Base-by-base conservation (phyloP, 2,888 invertebrate genomes). In the Liopterus haemorrhoidalis region DNA sequence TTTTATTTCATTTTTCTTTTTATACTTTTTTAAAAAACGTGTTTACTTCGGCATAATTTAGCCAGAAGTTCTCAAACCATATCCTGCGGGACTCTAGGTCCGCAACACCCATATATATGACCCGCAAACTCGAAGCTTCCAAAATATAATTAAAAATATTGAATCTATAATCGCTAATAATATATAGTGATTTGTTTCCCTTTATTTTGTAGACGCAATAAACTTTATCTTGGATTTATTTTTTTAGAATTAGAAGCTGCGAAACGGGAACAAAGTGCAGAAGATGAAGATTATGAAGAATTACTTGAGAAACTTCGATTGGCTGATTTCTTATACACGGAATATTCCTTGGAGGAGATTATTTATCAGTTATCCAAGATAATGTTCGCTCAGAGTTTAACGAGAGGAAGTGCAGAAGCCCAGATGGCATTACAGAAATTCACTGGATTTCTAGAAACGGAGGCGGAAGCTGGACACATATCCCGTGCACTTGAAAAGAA, bases 361-460 rank as follows among this genome's bases (percentile, higher is more conserved):
- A 83, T 87, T 51, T 87, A 87, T 61, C 85, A 85, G 57, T 70
- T 87, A 37, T 85, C 85, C 15, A 85, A 85, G 73, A 82, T 85
- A 61, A 82, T 87, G 81, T 86, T 86, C 66, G 77, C 82, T 1
- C 84, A 85, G 60, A 82, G 84, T 1, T 66, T 85, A 51, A 74
- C 78, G 2, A 76, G 77, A 54, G 84, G 82, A 30, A 81, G 81
- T 33, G 69, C 73, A 6, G 78, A 82, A 55, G 82, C 85, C 1
- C 82, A 85, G 58, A 76, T 79, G 42, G 81, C 85, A 36, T 71
- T 85, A 36, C 80, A 83, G 59, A 80, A 82, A 53, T 79, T 87
- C 66, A 83, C 84, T 54, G 74, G 76, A 9, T 85, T 85, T 66
- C 65, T 86, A 42, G 83, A 86, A 60, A 70, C 75, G 3, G 84